These are phyloP conservation scores for Trichogramma pretiosum DNA, from an alignment of 1,140 invertebrate genomes.

Conservation along the genomic window DNA sequence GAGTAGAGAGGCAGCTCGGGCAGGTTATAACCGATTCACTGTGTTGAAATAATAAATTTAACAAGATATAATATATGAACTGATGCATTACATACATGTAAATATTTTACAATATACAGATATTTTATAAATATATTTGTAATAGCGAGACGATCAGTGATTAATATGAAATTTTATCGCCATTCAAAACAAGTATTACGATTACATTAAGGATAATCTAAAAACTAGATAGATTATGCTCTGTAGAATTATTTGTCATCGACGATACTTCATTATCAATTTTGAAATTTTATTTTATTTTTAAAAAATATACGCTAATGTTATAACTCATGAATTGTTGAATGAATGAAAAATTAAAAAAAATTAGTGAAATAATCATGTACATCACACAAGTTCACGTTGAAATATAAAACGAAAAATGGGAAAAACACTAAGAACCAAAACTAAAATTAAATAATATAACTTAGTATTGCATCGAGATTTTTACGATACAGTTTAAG, in stretches of 20 bases:
- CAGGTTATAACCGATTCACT: conserved; percentile 31
- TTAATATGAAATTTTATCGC: conserved; percentile 18
- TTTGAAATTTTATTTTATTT: too few species aligned
- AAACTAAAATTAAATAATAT: conserved; percentile 11
- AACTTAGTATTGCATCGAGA: conserved; percentile 2
- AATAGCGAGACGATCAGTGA: conserved; percentile 22
- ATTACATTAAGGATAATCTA: conserved; percentile 21
- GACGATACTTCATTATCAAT: too few species aligned
- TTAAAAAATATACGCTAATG: not conserved
- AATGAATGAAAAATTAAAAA: too few species aligned
- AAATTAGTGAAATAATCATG: too few species aligned
- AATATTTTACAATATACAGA: conserved; percentile 25
- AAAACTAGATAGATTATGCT: conserved; percentile 21
- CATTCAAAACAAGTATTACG: conserved; percentile 17
- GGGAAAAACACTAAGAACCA: conserved; percentile 8
- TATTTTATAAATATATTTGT: conserved; percentile 30
- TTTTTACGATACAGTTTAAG: conserved; percentile 10
- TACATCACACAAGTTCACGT: too few species aligned
- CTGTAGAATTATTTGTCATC: conserved; percentile 17
- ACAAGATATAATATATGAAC: conserved; percentile 8
- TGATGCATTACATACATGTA: conserved; percentile 17
- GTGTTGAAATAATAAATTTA: conserved; percentile 13
- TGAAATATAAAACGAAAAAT: too few species aligned
- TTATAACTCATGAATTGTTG: conserved; percentile 9
- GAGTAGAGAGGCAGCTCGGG: conserved; percentile 34